Percentiles rank a stretch among this genome's conserved stretches.
Evolutionary conservation across 2,888 invertebrate genomes (phyloP).

Genomic region (Polyploca ridens): DNA sequence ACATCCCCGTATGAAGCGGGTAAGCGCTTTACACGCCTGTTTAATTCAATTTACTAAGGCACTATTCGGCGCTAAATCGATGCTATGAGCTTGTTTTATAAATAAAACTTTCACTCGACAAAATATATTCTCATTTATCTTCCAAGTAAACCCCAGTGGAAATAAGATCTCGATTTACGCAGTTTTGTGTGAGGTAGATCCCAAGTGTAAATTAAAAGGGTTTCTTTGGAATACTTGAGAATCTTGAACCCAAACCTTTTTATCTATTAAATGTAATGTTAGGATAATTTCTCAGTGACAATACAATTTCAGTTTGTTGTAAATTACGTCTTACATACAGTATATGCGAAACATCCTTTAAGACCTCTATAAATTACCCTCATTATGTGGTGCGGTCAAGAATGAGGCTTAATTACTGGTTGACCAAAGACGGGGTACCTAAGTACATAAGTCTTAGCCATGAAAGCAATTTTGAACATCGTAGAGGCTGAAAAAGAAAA

Average conservation of each 20-base stretch:
- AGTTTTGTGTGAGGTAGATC: constrained; percentile 3
- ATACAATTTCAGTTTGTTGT: constrained; percentile 18
- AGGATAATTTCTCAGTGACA: constrained; percentile 30
- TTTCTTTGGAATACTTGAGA: constrained; percentile 6
- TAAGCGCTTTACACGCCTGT: constrained; percentile 16
- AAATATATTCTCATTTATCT: constrained; percentile 16
- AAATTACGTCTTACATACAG: constrained; percentile 17
- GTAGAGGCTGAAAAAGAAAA: too few relatives aligned
- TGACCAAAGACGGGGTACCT: constrained; percentile 17
- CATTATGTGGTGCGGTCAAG: constrained; percentile 4
- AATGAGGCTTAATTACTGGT: constrained; percentile 28
- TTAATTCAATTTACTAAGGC: constrained; percentile 19
- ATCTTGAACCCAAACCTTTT: constrained; percentile 10
- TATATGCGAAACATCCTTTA: constrained; percentile 34
- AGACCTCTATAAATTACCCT: constrained; percentile 53
- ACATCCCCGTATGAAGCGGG: constrained; percentile 12
- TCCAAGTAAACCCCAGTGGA: constrained; percentile 9
- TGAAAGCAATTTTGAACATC: neutral
- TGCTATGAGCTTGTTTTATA: constrained; percentile 7
- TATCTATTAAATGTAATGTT: constrained; percentile 20
- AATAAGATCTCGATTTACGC: constrained; percentile 14
- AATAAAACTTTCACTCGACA: constrained; percentile 15
- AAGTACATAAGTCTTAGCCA: constrained; percentile 12
- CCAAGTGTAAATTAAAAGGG: constrained; percentile 13
- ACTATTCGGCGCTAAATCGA: constrained; percentile 15